phyloP scores from a whole-genome alignment of 2,797 vertebrate species.

The Yasuhikotakia modesta region DNA sequence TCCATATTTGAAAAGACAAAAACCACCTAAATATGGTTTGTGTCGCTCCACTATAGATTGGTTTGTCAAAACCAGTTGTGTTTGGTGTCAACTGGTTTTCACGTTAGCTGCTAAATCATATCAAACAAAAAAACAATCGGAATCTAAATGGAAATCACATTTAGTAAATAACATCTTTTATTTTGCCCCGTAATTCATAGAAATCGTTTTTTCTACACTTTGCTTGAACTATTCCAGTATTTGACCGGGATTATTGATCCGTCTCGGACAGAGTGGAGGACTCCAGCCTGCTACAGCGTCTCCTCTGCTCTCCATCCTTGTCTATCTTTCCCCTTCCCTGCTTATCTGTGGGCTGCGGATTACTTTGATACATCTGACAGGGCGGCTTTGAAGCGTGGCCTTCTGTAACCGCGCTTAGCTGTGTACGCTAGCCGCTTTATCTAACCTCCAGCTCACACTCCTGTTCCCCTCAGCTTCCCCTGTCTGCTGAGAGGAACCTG shows the following conservation, averaged over 20 bases:
- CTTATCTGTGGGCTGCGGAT: background rate
- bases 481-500: background rate
- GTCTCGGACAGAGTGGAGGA: background rate
- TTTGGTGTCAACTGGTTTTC: no score
- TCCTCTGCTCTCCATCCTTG: conserved; percentile 1
- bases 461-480: background rate
- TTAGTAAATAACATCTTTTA: background rate
- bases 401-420: conserved; percentile 1
- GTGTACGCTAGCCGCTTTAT: background rate
- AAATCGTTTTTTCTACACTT: background rate
- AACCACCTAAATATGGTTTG: no score
- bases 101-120: no score
- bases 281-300: background rate
- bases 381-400: background rate
- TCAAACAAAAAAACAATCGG: background rate
- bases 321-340: conserved; percentile 5
- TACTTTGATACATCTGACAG: conserved; percentile 14
- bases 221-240: background rate
- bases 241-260: background rate
- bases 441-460: background rate
- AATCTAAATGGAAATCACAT: background rate
- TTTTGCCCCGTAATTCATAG: background rate
- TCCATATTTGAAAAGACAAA: no score
- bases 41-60: no score
- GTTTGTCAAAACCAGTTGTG: no score